Evolutionary conservation across 2,797 vertebrate genomes (phyloP).

Genomic region (Aphelocoma californica): DNA sequence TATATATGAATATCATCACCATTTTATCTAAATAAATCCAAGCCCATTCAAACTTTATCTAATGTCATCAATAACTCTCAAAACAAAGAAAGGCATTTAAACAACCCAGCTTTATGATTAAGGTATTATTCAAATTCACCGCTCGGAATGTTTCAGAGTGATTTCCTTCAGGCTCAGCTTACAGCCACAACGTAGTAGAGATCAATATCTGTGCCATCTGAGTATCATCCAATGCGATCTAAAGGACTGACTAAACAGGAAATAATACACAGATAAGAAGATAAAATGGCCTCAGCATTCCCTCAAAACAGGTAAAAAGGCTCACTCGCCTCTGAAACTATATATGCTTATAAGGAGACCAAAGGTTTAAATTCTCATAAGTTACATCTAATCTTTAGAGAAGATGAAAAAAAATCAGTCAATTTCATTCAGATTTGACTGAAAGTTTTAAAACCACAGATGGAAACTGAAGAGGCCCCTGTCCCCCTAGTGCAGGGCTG

Average conservation of each 20-base stretch:
- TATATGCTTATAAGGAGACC: not conserved
- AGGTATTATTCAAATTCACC: not conserved
- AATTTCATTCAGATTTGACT: too few species aligned
- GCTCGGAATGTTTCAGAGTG: rapidly evolving
- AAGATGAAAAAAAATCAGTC: not conserved
- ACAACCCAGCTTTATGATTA: not conserved
- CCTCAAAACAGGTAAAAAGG: not conserved
- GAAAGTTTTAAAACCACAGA: not conserved
- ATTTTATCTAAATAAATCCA: not conserved
- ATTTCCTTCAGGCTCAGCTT: not conserved
- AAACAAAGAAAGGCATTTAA: not conserved
- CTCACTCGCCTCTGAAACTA: not conserved
- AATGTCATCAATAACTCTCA: not conserved
- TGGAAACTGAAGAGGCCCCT: not conserved
- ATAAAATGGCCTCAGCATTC: not conserved
- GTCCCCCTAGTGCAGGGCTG: not conserved
- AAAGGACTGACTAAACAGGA: not conserved
- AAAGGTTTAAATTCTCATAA: not conserved
- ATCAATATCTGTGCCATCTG: not conserved
- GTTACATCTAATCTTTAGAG: not conserved
- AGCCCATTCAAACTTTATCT: not conserved
- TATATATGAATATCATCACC: not conserved
- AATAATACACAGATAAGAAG: not conserved
- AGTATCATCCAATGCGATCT: not conserved
- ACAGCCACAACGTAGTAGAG: not conserved